Conservation (phyloP, 2,113 vertebrate species). For the Laticauda laticaudata region DNA sequence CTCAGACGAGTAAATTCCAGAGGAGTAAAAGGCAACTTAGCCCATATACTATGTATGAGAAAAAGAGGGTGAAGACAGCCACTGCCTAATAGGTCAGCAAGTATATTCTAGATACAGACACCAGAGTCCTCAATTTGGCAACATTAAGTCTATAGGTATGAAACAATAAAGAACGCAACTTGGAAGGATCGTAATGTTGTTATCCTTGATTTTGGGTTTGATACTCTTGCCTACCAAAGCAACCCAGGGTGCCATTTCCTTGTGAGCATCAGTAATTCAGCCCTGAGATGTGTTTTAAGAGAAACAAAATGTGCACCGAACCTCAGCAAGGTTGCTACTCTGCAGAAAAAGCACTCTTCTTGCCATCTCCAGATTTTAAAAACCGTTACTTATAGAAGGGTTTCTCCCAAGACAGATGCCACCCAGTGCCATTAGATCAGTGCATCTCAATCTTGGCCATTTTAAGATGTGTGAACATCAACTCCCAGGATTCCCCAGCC, state of each 20-base stretch:
- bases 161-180: not conserved
- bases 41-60: not conserved
- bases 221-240: not conserved
- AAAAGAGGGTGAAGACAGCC: not conserved
- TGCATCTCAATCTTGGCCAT: not conserved
- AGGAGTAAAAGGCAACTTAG: not conserved
- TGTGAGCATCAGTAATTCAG: too few species aligned
- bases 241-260: not conserved
- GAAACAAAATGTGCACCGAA: not conserved
- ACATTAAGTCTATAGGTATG: not conserved
- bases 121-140: not conserved
- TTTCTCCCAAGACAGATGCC: not conserved
- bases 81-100: not conserved
- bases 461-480: not conserved
- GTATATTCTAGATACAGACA: not conserved
- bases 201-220: not conserved
- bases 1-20: not conserved
- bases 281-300: not conserved
- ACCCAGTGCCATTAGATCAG: not conserved
- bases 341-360: not conserved
- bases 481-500: not conserved
- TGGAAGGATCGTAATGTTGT: not conserved
- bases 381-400: not conserved
- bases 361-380: not conserved
- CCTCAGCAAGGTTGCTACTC: not conserved